These are phyloP conservation scores for Melanostoma scalare DNA, from an alignment of 2,888 invertebrate species.

Conservation along the genomic window DNA sequence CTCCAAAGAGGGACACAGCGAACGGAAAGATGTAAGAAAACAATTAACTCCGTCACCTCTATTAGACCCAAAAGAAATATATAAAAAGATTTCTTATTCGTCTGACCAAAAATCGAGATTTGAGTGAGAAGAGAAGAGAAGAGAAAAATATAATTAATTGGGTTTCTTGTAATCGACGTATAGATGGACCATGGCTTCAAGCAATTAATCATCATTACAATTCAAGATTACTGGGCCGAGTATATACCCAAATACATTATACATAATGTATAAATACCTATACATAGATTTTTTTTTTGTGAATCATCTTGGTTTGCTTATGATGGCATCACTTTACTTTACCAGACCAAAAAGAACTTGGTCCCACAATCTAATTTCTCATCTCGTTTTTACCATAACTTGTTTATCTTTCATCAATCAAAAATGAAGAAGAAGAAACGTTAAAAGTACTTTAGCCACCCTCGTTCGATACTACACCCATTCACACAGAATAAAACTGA, in stretches of 20 bases:
- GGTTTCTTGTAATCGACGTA: slow-evolving; percentile 64
- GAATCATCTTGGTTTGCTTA: slow-evolving; percentile 31
- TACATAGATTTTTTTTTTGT: slow-evolving; percentile 14
- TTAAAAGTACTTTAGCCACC: slow-evolving; percentile 54
- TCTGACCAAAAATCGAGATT: slow-evolving; percentile 28
- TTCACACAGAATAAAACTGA: slow-evolving; percentile 16
- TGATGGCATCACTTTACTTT: slow-evolving; percentile 52
- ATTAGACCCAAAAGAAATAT: slow-evolving; percentile 49
- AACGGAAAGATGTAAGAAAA: slow-evolving; percentile 35
- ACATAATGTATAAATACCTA: not conserved
- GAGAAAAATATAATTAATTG: slow-evolving; percentile 59
- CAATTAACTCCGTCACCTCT: slow-evolving; percentile 69
- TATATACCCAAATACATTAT: not conserved
- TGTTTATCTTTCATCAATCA: slow-evolving; percentile 72
- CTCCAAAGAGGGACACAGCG: slow-evolving; percentile 17
- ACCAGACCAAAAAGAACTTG: slow-evolving; percentile 17
- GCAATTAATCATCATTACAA: slow-evolving; percentile 73
- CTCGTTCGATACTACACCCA: slow-evolving; percentile 35
- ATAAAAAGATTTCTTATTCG: slow-evolving; percentile 17
- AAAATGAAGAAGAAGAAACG: slow-evolving; percentile 39
- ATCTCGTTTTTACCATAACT: slow-evolving; percentile 55
- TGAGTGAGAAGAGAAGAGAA: not conserved
- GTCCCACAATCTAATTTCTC: slow-evolving; percentile 43
- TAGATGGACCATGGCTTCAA: slow-evolving; percentile 56
- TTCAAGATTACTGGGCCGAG: slow-evolving; percentile 50